Percentiles rank a stretch among this genome's conserved stretches.
phyloP scores from a whole-genome alignment of 2,888 invertebrate species.

The Platycheirus rosarum region DNA sequence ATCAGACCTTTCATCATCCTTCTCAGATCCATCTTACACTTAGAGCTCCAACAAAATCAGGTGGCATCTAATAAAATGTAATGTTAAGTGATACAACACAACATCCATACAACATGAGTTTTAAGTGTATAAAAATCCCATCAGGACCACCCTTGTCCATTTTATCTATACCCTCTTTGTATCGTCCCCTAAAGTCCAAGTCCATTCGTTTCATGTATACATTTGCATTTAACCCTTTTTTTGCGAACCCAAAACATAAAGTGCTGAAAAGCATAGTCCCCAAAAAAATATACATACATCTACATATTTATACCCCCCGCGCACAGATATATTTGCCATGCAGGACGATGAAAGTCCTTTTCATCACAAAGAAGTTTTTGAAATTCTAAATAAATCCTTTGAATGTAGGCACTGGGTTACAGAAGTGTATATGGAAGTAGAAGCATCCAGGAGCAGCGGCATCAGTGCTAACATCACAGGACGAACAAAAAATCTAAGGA shows the following conservation, averaged over 20 bases:
- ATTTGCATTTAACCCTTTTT: constrained; percentile 71
- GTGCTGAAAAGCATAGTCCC: constrained; percentile 67
- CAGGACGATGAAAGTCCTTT: constrained; percentile 71
- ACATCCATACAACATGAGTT: constrained; percentile 71
- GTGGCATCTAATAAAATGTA: constrained; percentile 70
- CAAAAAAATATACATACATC: constrained; percentile 34
- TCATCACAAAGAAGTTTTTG: constrained; percentile 74
- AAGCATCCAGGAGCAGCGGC: constrained; percentile 31
- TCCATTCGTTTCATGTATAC: constrained; percentile 35
- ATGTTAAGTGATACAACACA: constrained; percentile 70
- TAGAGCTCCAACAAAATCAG: constrained; percentile 60
- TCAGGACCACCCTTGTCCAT: constrained; percentile 58
- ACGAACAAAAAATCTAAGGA: constrained; percentile 15
- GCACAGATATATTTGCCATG: constrained; percentile 48
- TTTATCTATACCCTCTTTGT: constrained; percentile 22
- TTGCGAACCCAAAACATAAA: constrained; percentile 55
- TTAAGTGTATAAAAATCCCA: constrained; percentile 72
- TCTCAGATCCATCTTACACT: constrained; percentile 45
- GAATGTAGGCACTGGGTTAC: constrained; percentile 61
- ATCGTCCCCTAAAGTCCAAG: constrained; percentile 4
- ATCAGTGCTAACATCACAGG: constrained; percentile 14
- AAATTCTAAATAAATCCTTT: constrained; percentile 74
- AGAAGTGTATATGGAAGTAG: constrained; percentile 36
- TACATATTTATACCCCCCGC: constrained; percentile 28
- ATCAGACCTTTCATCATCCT: constrained; percentile 32